phyloP scores from a whole-genome alignment of 2,888 invertebrate genomes.

The Malacosoma neustria region DNA sequence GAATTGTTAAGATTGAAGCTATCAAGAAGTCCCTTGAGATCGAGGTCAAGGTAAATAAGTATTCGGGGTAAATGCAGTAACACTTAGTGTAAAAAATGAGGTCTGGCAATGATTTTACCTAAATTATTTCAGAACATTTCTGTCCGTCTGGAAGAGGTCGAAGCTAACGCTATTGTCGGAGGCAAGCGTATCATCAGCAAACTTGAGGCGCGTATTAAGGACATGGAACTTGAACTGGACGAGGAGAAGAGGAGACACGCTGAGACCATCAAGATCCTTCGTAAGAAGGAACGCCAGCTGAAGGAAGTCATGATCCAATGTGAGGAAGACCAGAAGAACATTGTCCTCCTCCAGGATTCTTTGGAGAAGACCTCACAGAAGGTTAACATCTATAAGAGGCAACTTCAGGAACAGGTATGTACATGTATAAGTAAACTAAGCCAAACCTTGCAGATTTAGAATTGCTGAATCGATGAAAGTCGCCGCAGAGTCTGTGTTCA shows the following conservation, averaged over 20 bases:
- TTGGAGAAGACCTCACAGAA: conserved; percentile 92
- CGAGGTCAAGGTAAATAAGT: conserved; percentile 90
- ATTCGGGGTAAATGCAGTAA: no score
- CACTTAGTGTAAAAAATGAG: no score
- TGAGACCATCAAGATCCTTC: conserved; percentile 96
- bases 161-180: conserved; percentile 96
- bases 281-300: conserved; percentile 97
- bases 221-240: conserved; percentile 94
- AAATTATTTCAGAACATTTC: conserved; percentile 80
- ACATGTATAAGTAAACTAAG: no score
- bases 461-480: no score
- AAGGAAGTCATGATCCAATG: conserved; percentile 97
- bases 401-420: conserved; percentile 90
- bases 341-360: conserved; percentile 91
- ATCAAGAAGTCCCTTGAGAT: conserved; percentile 98
- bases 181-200: conserved; percentile 98
- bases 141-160: conserved; percentile 95
- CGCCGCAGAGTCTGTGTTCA: no score
- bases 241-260: conserved; percentile 98
- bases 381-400: conserved; percentile 95
- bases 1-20: conserved; percentile 96
- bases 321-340: conserved; percentile 98
- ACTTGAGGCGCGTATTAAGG: conserved; percentile 95
- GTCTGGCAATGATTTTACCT: no score
- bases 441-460: no score